Percentiles rank a stretch among this genome's conserved stretches.
Evolutionary conservation across 2,888 invertebrate genomes (phyloP).

Genomic region (Adelphocoris suturalis): DNA sequence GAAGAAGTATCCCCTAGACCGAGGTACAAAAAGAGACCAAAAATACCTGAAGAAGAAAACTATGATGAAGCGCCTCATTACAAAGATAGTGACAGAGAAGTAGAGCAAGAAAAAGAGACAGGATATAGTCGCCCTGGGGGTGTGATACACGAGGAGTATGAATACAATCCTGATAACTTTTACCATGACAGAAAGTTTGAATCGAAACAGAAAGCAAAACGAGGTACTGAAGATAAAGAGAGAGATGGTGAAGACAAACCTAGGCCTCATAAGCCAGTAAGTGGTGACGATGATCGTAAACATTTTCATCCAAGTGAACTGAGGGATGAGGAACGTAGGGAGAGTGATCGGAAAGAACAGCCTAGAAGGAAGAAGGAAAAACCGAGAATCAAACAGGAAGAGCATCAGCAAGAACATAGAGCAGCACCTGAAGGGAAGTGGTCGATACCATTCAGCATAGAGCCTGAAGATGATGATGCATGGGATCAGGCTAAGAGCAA

Average conservation of each 20-base stretch:
- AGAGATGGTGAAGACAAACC: background rate
- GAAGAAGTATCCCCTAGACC: constrained; percentile 41
- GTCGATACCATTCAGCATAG: constrained; percentile 46
- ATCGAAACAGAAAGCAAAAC: constrained; percentile 52
- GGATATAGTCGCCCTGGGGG: background rate
- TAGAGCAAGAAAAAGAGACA: constrained; percentile 38
- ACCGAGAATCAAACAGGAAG: background rate
- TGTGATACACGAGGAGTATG: constrained; percentile 51
- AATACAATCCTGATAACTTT: constrained; percentile 61
- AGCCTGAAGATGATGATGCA: constrained; percentile 23
- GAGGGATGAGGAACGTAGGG: constrained; percentile 36
- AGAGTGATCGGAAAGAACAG: background rate
- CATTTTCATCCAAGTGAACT: constrained; percentile 5
- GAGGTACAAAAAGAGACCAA: constrained; percentile 48
- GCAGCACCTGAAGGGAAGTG: constrained; percentile 16
- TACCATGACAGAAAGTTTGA: constrained; percentile 73
- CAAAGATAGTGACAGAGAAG: constrained; percentile 37
- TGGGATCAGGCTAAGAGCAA: constrained; percentile 34
- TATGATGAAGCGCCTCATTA: constrained; percentile 58
- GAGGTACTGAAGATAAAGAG: constrained; percentile 61
- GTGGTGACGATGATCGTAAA: background rate
- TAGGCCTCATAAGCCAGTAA: background rate
- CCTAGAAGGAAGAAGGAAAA: constrained; percentile 54
- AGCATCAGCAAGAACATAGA: constrained; percentile 19
- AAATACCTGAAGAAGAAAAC: constrained; percentile 57